phyloP scores from a whole-genome alignment of 2,113 vertebrate genomes.

The Lota lota region DNA sequence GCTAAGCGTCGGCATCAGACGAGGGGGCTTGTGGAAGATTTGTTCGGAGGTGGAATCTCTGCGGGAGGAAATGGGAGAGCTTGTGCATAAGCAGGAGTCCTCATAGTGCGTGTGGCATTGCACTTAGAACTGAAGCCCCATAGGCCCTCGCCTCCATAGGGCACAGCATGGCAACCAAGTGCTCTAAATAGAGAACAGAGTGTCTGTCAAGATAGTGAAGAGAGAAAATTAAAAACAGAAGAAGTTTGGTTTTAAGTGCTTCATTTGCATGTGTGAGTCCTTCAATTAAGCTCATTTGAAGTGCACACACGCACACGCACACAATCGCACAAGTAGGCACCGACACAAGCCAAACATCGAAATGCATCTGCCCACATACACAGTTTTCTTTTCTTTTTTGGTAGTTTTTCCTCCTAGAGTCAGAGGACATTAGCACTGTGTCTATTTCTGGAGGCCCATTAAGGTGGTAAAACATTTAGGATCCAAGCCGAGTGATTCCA shows the following conservation, averaged over 20 bases:
- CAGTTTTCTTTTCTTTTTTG: conserved; percentile 19
- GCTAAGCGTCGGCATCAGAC: conserved; percentile 49
- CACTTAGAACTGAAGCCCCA: conserved; percentile 45
- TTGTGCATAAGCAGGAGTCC: conserved; percentile 45
- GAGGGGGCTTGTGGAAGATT: conserved; percentile 60
- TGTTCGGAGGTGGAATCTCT: conserved; percentile 51
- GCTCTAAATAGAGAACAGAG: conserved; percentile 64
- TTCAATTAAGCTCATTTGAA: conserved; percentile 58
- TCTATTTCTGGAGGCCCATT: conserved; percentile 75
- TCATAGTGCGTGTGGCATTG: conserved; percentile 41
- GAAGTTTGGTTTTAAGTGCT: conserved; percentile 56
- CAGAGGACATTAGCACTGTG: conserved; percentile 66
- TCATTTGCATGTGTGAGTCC: conserved; percentile 69
- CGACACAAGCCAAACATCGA: too few species aligned
- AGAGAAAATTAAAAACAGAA: conserved; percentile 23
- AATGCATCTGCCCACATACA: conserved; percentile 17
- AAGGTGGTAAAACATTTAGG: conserved; percentile 74
- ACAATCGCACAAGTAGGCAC: conserved; percentile 33
- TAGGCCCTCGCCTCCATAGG: conserved; percentile 40
- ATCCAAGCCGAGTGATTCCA: conserved; percentile 60
- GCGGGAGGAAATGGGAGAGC: conserved; percentile 44
- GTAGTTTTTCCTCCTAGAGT: conserved; percentile 33
- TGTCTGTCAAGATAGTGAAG: conserved; percentile 53
- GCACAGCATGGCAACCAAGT: conserved; percentile 51
- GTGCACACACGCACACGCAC: conserved; percentile 22